Evolutionary conservation across 2,797 vertebrate genomes (phyloP).

Genomic region (Spinibarbus caldwelli): DNA sequence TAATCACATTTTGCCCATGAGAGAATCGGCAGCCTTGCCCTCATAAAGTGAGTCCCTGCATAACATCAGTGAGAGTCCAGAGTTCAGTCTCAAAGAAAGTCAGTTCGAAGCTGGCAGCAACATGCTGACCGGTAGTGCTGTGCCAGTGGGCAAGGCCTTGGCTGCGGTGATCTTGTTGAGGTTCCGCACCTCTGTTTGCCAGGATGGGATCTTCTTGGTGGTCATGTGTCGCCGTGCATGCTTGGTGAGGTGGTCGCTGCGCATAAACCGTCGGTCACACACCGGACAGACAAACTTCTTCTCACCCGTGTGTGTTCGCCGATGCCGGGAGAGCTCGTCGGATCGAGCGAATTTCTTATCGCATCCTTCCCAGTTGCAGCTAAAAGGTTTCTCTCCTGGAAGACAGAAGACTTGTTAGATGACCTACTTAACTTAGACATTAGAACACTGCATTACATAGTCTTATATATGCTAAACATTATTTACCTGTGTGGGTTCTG

Average conservation of each 20-base stretch:
- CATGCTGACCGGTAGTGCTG: slow-evolving; percentile 77
- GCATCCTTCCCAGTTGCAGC: slow-evolving; percentile 96
- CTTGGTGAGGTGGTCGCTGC: slow-evolving; percentile 97
- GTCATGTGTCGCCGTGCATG: slow-evolving; percentile 94
- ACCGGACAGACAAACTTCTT: slow-evolving; percentile 95
- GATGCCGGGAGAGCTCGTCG: slow-evolving; percentile 95
- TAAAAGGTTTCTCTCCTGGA: slow-evolving; percentile 96
- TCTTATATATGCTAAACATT: not conserved
- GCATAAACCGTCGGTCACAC: slow-evolving; percentile 96
- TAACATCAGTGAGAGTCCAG: slow-evolving; percentile 47
- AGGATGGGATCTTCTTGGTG: slow-evolving; percentile 90
- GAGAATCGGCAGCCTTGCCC: slow-evolving; percentile 69
- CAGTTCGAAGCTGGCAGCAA: slow-evolving; percentile 77
- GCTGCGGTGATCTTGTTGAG: slow-evolving; percentile 82
- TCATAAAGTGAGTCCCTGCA: slow-evolving; percentile 66
- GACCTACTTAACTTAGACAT: not conserved
- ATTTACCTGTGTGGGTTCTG: slow-evolving; percentile 96
- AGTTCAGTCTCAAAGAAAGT: slow-evolving; percentile 59
- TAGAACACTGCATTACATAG: not conserved
- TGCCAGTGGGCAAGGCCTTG: slow-evolving; percentile 71
- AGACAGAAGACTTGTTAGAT: slow-evolving; percentile 51
- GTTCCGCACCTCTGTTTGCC: slow-evolving; percentile 90
- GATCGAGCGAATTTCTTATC: slow-evolving; percentile 97
- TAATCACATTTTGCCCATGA: slow-evolving; percentile 72
- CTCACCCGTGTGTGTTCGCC: slow-evolving; percentile 95